Percentiles rank a stretch among this genome's conserved stretches.
Conservation (phyloP, 2,113 vertebrate species). For the Chinchilla lanigera region DNA sequence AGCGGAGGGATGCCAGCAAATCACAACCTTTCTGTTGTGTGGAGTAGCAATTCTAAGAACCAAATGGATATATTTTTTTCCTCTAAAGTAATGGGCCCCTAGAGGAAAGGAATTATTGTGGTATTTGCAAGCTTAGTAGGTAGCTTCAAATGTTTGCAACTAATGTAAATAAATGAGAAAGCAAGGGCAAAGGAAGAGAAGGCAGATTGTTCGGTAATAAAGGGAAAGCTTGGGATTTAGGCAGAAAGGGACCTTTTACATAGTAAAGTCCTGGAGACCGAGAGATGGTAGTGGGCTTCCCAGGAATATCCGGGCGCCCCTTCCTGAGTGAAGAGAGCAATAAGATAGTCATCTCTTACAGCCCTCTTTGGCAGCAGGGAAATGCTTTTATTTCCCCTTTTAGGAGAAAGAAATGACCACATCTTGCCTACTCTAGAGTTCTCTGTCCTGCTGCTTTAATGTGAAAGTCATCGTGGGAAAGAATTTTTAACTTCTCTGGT, state of each 20-base stretch:
- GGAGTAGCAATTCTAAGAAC: background rate
- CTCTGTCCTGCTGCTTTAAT: background rate
- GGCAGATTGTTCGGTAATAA: background rate
- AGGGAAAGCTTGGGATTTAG: background rate
- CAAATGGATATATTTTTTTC: background rate
- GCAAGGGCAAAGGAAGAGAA: background rate
- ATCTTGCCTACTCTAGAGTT: constrained; percentile 19
- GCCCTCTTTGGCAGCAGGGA: background rate
- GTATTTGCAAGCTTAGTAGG: background rate
- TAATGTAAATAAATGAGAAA: background rate
- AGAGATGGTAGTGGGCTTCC: background rate
- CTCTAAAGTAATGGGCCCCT: background rate
- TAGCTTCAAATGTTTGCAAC: constrained; percentile 25
- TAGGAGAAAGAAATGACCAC: constrained; percentile 25
- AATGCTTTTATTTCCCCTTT: background rate
- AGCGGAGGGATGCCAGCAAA: constrained; percentile 56
- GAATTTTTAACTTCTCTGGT: background rate
- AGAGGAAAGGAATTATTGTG: background rate
- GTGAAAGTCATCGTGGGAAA: background rate
- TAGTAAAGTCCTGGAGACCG: background rate
- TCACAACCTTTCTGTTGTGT: constrained; percentile 60
- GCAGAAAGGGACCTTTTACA: background rate
- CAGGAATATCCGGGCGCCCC: background rate
- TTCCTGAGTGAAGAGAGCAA: background rate
- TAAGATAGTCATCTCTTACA: background rate